Conservation (phyloP, 2,888 invertebrate genomes). For the Lymantria dispar region DNA sequence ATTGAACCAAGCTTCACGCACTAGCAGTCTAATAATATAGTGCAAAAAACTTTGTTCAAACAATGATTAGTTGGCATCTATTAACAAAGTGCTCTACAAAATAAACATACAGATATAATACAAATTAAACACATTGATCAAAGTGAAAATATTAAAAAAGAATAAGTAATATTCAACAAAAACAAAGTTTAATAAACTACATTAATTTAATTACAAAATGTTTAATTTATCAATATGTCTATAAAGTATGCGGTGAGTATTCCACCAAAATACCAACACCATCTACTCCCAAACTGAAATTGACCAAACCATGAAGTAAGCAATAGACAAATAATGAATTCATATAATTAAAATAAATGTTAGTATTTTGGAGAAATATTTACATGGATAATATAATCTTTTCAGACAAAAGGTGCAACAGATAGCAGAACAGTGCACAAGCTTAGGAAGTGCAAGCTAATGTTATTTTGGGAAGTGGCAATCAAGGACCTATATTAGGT, state of each 20-base stretch:
- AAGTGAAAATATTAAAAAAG: neutral
- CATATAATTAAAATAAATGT: slow-evolving; percentile 59
- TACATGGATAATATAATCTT: slow-evolving; percentile 43
- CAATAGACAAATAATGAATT: slow-evolving; percentile 40
- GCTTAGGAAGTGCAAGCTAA: slow-evolving; percentile 61
- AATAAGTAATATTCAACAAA: neutral
- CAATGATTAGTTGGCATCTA: slow-evolving; percentile 48
- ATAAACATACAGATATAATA: slow-evolving; percentile 61
- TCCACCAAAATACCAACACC: slow-evolving; percentile 83
- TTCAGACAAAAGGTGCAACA: slow-evolving; percentile 54
- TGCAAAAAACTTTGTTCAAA: slow-evolving; percentile 72
- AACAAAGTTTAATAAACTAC: neutral
- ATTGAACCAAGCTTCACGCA: slow-evolving; percentile 71
- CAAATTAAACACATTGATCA: neutral
- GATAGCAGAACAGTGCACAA: slow-evolving; percentile 62
- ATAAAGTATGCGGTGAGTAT: slow-evolving; percentile 53
- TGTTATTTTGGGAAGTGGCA: slow-evolving; percentile 34
- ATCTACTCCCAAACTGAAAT: slow-evolving; percentile 46
- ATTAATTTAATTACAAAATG: neutral
- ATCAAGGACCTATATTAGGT: slow-evolving; percentile 34
- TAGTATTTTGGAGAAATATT: slow-evolving; percentile 80
- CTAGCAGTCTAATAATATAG: slow-evolving; percentile 36
- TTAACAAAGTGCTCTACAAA: slow-evolving; percentile 34
- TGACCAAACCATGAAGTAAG: slow-evolving; percentile 59
- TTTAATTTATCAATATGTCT: slow-evolving; percentile 55